phyloP scores from a whole-genome alignment of 1,140 invertebrate genomes.

The Mamestra configurata region DNA sequence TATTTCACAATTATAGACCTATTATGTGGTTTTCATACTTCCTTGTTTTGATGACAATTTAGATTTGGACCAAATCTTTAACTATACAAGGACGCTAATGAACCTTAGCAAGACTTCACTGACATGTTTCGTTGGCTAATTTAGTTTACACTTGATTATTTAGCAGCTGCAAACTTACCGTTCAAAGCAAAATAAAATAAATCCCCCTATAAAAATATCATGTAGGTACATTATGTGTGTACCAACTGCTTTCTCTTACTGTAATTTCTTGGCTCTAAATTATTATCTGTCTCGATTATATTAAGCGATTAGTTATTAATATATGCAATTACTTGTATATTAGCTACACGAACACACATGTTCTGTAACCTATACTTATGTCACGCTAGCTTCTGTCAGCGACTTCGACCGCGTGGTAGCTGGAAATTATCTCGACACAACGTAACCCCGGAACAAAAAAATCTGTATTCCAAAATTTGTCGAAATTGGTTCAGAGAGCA shows the following conservation, averaged over 20 bases:
- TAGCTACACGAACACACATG: slow-evolving; percentile 27
- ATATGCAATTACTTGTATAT: slow-evolving; percentile 19
- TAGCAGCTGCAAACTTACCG: neutral
- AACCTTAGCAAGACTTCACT: neutral
- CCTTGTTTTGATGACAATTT: slow-evolving; percentile 23
- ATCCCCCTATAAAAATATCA: neutral
- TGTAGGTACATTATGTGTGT: no score
- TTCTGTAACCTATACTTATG: slow-evolving; percentile 33
- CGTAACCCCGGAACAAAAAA: no score
- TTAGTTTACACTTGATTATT: no score
- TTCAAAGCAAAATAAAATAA: neutral
- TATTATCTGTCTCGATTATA: slow-evolving; percentile 3
- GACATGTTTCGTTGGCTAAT: neutral
- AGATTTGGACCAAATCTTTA: neutral
- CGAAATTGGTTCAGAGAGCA: no score
- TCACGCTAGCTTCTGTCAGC: neutral
- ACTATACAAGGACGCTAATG: neutral
- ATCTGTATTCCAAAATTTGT: no score
- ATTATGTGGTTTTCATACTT: neutral
- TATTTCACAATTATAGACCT: slow-evolving; percentile 37
- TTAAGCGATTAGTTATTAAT: slow-evolving; percentile 34
- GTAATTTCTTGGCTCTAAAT: slow-evolving; percentile 11
- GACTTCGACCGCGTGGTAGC: no score
- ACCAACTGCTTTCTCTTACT: neutral
- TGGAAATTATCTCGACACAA: no score